Evolutionary conservation across 2,888 invertebrate genomes (phyloP), one percentile per base, ranked within the genome.

Genomic region (Cyaniris semiargus): DNA sequence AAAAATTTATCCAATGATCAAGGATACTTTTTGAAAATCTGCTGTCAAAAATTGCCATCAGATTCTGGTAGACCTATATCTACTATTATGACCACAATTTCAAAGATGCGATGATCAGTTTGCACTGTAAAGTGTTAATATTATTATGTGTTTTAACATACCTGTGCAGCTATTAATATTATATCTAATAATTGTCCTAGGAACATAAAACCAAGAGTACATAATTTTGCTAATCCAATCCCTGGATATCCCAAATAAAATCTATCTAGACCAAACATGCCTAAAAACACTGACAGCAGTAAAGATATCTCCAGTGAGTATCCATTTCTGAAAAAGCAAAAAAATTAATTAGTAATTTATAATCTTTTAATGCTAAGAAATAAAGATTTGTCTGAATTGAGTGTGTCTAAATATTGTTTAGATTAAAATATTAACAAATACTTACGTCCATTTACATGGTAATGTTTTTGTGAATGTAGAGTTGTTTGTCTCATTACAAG

Each of bases 161-260:
- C 94, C 95, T 98, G 98, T 72, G 98, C 97, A n/a, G 98, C 97
- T 85, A 98, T 99, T 31, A 99, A 95, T 84, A 99, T 96, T 71
- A 99, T 97, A 91, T 99, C 99, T 79, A 98, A 94, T 48, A 99
- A 94, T 90, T 99, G 99, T 75, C 99, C 98, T 48, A 99, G 94
- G 86, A 99, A 98, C 96, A 99, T 97, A 87, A 99, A 99, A 21
- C 99, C 99, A 77, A 99, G 93, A 0, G 99, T 99, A 86, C 98
- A 98, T 80, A 99, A 95, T 90, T 99, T 99, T 38, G 99, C 96
- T 79, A 99, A 91, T 0, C 99, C 99, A 81, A 99, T 96, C 0
- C 98, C 99, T 76, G 98, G 98, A 89, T 99, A 99, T 44, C 99
- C 99, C n/a, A 99, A 94, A 87, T 99, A 99, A 91, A 99, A 99